Base-by-base conservation (phyloP, 2,113 vertebrate genomes). In the Phylloscopus trochiloides region DNA sequence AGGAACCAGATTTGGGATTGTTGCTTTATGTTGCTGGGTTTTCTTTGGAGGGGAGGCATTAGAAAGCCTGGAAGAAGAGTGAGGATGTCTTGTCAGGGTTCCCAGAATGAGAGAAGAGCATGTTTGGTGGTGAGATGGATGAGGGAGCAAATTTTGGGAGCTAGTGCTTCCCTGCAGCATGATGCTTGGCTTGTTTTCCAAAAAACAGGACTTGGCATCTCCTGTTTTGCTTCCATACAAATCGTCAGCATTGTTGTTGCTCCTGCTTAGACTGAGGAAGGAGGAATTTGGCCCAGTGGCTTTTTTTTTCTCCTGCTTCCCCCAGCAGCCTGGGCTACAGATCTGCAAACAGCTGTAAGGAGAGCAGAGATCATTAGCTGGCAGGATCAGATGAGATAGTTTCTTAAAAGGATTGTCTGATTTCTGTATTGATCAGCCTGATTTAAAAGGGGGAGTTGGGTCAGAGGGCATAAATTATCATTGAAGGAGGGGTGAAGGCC, bases 361-460 rank as follows among this genome's bases (percentile, higher is more conserved):
- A 92, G 87, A 78, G 79, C 87, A 83, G 93, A 86, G 82, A 96
- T 97, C 92, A 86, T 94, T 85, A 96, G 95, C 94, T 96, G 84
- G 76, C 92, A 96, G 91, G 94, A 96, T 95, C 71, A 94, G 94
- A 88, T 73, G 94, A 94, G 85, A 87, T 57, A 83, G 96, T 93
- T 96, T 95, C 96, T 97, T 97, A 97, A 97, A 98, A 98, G 97
- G 97, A 97, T 97, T 96, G 96, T 97, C 97, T 97, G 96, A 97
- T 97, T 95, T 92, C 95, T 93, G 67, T 97, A 98, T 98, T 96
- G 97, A 97, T 98, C 97, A 74, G 90, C 91, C 92, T 92, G 97
- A 97, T 97, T 97, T 97, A 97, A 96, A 96, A 96, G 92, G 94
- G 96, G 96, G 97, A 95, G 96, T 38, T 85, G 77, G 92, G 96